Conservation (phyloP, 2,797 vertebrate genomes). For the Tiaroga cobitis region DNA sequence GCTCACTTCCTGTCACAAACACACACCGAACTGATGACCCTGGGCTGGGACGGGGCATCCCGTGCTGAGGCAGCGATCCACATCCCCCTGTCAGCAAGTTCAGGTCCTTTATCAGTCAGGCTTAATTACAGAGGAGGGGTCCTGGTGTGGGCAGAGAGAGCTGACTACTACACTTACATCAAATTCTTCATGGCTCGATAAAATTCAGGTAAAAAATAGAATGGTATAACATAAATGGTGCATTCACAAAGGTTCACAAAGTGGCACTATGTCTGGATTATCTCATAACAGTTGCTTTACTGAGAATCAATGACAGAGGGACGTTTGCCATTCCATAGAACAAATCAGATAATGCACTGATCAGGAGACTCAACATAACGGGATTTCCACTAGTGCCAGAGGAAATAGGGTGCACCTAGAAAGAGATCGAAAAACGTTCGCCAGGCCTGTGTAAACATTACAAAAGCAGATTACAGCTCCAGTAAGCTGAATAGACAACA, state of each 20-base stretch:
- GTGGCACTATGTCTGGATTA: not conserved
- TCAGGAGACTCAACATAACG: constrained; percentile 4
- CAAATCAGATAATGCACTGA: constrained; percentile 2
- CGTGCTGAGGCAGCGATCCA: constrained; percentile 57
- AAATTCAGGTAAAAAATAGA: not conserved
- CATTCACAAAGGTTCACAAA: not conserved
- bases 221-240: not conserved
- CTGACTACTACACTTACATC: not conserved
- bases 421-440: constrained; percentile 16
- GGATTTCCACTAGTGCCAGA: not conserved
- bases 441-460: constrained; percentile 35
- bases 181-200: not conserved
- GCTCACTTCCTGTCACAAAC: constrained; percentile 44
- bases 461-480: constrained; percentile 53
- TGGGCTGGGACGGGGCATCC: constrained; percentile 42
- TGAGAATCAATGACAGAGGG: not conserved
- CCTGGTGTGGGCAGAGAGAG: constrained; percentile 17
- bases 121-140: constrained; percentile 48
- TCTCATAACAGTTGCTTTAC: not conserved
- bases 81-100: constrained; percentile 56
- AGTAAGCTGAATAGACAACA: constrained; percentile 44
- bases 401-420: constrained; percentile 21
- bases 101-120: constrained; percentile 42
- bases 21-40: constrained; percentile 34
- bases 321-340: not conserved